phyloP scores from a whole-genome alignment of 2,797 vertebrate genomes.

The Harpagifer antarcticus region DNA sequence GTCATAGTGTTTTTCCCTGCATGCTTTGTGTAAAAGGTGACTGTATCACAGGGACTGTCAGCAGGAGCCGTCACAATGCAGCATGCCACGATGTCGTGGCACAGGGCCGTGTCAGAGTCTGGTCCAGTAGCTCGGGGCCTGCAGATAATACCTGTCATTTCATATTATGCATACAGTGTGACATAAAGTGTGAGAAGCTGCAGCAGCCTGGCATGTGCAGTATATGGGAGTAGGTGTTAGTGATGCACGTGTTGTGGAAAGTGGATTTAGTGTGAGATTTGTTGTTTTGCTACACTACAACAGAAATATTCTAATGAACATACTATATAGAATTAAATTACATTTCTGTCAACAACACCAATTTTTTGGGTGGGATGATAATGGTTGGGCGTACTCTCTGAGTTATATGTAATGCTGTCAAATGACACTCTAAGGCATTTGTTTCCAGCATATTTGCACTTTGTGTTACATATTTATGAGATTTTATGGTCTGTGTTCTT shows the following conservation, averaged over 20 bases:
- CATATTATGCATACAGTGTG: constrained; percentile 39
- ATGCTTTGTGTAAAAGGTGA: constrained; percentile 43
- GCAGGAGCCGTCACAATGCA: constrained; percentile 61
- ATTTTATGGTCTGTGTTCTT: background rate
- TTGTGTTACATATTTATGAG: background rate
- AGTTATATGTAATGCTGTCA: background rate
- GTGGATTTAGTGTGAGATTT: constrained; percentile 38
- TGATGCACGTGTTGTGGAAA: constrained; percentile 61
- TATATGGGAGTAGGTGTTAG: constrained; percentile 49
- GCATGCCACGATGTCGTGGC: constrained; percentile 48
- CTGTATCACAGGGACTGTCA: constrained; percentile 38
- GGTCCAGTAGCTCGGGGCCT: constrained; percentile 46
- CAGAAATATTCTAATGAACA: constrained; percentile 35
- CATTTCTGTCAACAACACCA: constrained; percentile 14
- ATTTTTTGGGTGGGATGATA: background rate
- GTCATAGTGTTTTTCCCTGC: constrained; percentile 33
- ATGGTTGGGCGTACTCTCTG: background rate
- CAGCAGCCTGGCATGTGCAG: constrained; percentile 39
- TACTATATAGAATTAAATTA: constrained; percentile 8
- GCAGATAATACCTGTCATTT: constrained; percentile 66
- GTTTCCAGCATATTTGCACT: background rate
- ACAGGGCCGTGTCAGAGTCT: constrained; percentile 35
- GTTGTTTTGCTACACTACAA: constrained; percentile 47
- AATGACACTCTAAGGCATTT: too few species aligned
- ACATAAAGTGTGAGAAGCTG: constrained; percentile 43